Percentiles rank a stretch among this genome's conserved stretches.
phyloP scores from a whole-genome alignment of 2,888 invertebrate species.

The Seira musarum region DNA sequence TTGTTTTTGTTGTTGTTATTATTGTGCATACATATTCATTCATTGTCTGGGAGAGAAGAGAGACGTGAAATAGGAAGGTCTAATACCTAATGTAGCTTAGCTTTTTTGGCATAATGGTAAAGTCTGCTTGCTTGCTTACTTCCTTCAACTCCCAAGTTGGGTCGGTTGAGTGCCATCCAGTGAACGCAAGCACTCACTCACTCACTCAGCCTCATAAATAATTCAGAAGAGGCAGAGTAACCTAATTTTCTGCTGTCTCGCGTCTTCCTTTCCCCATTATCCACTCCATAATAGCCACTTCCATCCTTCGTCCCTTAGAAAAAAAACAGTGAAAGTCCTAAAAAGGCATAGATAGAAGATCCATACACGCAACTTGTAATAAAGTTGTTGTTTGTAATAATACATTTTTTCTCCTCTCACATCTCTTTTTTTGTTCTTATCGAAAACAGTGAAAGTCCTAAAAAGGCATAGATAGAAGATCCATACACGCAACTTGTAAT shows the following conservation, averaged over 20 bases:
- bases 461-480: too few species aligned
- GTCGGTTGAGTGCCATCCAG: slow-evolving; percentile 44
- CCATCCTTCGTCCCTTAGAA: slow-evolving; percentile 47
- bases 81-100: not conserved
- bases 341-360: too few species aligned
- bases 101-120: not conserved
- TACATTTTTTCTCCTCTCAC: too few species aligned
- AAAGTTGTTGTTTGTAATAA: too few species aligned
- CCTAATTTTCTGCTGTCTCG: slow-evolving; percentile 68
- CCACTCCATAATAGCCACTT: slow-evolving; percentile 58
- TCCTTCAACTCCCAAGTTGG: too few species aligned
- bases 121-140: too few species aligned
- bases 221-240: slow-evolving; percentile 66
- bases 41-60: not conserved
- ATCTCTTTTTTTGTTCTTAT: too few species aligned
- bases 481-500: slow-evolving; percentile 49
- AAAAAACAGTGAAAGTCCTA: slow-evolving; percentile 30
- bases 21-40: too few species aligned
- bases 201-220: slow-evolving; percentile 63
- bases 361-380: slow-evolving; percentile 49
- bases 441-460: slow-evolving; percentile 12
- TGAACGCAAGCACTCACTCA: slow-evolving; percentile 47
- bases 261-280: slow-evolving; percentile 65
- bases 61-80: not conserved
- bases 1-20: too few species aligned